These are phyloP conservation scores for Petrocephalus sullivani DNA, from an alignment of 2,797 vertebrate species.

Conservation along the genomic window DNA sequence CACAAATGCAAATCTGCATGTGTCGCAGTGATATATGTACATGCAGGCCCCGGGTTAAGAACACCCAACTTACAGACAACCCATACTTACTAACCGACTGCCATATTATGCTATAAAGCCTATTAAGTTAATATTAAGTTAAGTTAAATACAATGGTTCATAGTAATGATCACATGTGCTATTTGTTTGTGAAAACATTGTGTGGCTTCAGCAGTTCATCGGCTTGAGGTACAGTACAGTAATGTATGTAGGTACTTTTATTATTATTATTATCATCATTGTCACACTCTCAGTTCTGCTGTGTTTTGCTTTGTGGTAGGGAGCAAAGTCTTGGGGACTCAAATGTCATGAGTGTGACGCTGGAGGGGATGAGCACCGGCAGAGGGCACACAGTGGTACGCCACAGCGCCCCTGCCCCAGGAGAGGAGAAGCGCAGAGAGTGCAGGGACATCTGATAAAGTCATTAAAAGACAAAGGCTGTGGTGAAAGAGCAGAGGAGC, in stretches of 20 bases:
- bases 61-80: neutral
- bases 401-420: neutral
- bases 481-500: neutral
- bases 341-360: neutral
- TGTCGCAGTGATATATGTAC: neutral
- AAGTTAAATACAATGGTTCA: neutral
- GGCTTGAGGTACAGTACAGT: neutral
- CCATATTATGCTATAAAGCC: neutral
- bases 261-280: no score
- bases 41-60: neutral
- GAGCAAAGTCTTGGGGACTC: neutral
- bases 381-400: neutral
- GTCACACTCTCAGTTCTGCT: neutral
- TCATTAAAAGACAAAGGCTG: constrained; percentile 6
- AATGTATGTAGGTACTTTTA: no score
- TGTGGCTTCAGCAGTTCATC: neutral
- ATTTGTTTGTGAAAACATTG: neutral
- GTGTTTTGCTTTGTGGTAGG: neutral
- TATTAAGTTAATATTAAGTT: neutral
- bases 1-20: neutral
- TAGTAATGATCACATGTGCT: neutral
- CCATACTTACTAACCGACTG: neutral
- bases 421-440: neutral
- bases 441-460: neutral
- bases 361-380: neutral